Base-by-base conservation (phyloP, 23 tunicate species). In the Trididemnum clinides region DNA sequence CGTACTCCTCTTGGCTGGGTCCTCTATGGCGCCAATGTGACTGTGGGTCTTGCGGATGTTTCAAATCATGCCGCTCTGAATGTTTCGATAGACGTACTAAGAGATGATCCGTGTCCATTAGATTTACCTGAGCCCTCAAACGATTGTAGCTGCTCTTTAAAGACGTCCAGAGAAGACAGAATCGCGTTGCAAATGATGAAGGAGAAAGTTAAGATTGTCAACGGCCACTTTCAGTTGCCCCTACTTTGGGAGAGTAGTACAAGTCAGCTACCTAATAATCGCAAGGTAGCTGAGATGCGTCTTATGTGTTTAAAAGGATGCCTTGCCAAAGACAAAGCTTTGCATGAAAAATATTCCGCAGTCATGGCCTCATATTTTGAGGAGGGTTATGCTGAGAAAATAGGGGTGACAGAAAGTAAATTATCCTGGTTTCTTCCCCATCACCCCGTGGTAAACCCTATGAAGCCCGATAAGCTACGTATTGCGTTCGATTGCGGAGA, bases 401-500 rank as follows among this genome's bases (percentile, higher is more conserved):
- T 59, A 25, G 5, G 27, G 20, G 66, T 19, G 66, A 19, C 66
- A 3, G 66, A n/a, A n/a, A n/a, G 20, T 10, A 28, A 59, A 28
- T n/a, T 4, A 10, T 25, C 20, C 20, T 70, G 77, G 77, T 70
- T 26, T 33, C 22, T 70, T n/a, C 77, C 77, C 22, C 77, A 70
- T 70, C 77, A 70, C 39, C 25, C 25, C 38, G 77, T 70, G 27
- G 18, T 70, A 5, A 70, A 70, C 39, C 77, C 77, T 3, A 33
- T 26, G 39, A 70, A 70, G 77, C 77, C 77, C 15, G 22, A 70
- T 37, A 70, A 70, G 39, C 77, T 70, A 37, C 19, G 39, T 12
- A 28, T 70, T 70, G 77, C 29, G 12, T 70, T 70, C 77, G 77
- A 70, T n/a, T 70, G 77, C 22, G 77, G 37, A 25, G 38, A 36